Base-by-base conservation (phyloP, 2,797 vertebrate species). In the Natrix natrix region DNA sequence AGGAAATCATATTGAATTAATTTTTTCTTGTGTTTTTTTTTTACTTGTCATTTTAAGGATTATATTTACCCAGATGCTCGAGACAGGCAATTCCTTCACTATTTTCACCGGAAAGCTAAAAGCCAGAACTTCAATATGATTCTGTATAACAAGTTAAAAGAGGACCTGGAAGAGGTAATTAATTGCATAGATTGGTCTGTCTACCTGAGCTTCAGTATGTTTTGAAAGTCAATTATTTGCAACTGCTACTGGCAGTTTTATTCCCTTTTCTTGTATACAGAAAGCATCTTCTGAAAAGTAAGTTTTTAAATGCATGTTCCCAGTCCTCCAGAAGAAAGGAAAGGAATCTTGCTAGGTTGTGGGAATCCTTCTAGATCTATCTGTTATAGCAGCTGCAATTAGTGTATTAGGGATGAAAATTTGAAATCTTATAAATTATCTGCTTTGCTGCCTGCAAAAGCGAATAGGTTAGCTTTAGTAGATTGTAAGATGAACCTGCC, bases 1-100 rank as follows among this genome's bases (percentile, higher is more conserved):
- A 43, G 43, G 43, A 43, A 43, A 43, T 43, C 43, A 3, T 43
- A 43, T 43, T 43, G 43, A 7, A 87, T 20, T 54, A 54, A 5
- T 87, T 55, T 59, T 5, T 92, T 28, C 4, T 90, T 54, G 20
- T 14, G 13, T 13, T 3, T 60, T 14, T 16, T 13, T 94, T 94
- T 90, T 91, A n/a, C 92, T 56, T 61, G 83, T 93, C 91, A 48
- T 96, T 8, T 11, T 5, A 74, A 99, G 99, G 99, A 99, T 96
- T 99, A 98, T 61, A 3, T 98, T 60, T 99, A 99, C 94, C 97
- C 98, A 52, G 98, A 97, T 0, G 95, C 97, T 26, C 97, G 98
- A 95, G 98, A 98, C 95, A 97, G 99, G 93, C 98, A 99, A 93
- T 98, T 98, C 95, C 98, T 99, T 93, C 97, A 97, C 90, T 98